Percentiles rank a stretch among this genome's conserved stretches.
phyloP scores from a whole-genome alignment of 1,140 invertebrate species.

The Drosophila virilis region DNA sequence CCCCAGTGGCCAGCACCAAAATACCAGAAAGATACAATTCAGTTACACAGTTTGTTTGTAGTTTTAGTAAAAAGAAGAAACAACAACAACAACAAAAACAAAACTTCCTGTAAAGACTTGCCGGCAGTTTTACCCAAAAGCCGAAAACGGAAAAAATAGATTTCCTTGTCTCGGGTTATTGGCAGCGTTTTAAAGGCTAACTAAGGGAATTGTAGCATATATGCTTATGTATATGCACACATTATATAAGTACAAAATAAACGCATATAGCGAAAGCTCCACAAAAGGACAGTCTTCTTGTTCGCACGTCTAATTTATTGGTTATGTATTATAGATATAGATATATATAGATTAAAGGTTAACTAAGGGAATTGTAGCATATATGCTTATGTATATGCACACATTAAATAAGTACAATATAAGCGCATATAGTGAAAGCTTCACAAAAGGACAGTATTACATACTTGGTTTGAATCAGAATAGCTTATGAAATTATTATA shows the following conservation, averaged over 20 bases:
- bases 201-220: conserved; percentile 1
- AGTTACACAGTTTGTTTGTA: conserved; percentile 13
- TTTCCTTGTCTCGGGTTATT: conserved; percentile 8
- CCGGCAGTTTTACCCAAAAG: conserved; percentile 16
- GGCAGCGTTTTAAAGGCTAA: conserved; percentile 21
- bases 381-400: not conserved
- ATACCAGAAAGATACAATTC: conserved; percentile 5
- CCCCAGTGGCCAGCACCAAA: not conserved
- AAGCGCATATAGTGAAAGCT: not conserved
- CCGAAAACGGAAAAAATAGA: conserved; percentile 10
- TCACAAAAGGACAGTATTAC: not conserved
- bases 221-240: not conserved
- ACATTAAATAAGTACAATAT: not conserved
- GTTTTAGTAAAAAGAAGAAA: not conserved
- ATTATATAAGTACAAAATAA: not conserved
- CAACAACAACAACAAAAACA: not conserved
- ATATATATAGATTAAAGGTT: too few species aligned
- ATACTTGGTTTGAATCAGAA: too few species aligned
- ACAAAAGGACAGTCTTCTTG: not conserved
- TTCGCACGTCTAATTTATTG: not conserved
- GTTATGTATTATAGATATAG: too few species aligned
- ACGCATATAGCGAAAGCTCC: not conserved
- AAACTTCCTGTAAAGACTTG: conserved; percentile 13
- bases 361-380: conserved; percentile 6
- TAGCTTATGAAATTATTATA: too few species aligned